These are phyloP conservation scores for Telenomus remus DNA, from an alignment of 1,140 invertebrate genomes.

Conservation along the genomic window DNA sequence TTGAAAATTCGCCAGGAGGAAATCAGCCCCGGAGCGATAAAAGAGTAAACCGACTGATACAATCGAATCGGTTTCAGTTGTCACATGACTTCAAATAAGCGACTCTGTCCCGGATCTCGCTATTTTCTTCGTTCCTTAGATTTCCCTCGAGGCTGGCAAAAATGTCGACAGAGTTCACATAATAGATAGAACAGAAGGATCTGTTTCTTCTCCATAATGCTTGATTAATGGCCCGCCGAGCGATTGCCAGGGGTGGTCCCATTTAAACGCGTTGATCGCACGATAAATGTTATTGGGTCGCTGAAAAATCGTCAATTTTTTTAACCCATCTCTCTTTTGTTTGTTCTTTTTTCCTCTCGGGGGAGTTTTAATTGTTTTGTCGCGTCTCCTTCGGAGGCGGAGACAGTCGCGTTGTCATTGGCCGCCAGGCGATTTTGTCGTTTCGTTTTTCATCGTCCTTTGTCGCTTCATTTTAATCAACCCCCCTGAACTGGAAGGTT, in stretches of 20 bases:
- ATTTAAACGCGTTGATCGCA: slow-evolving; percentile 30
- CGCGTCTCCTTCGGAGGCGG: slow-evolving; percentile 5
- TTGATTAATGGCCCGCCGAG: slow-evolving; percentile 29
- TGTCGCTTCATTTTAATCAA: too few relatives aligned
- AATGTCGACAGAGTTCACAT: slow-evolving; percentile 39
- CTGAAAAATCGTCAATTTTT: slow-evolving; percentile 26
- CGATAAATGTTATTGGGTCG: slow-evolving; percentile 33
- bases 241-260: slow-evolving; percentile 14
- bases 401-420: not conserved
- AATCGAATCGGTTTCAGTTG: slow-evolving; percentile 69
- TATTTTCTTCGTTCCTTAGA: slow-evolving; percentile 49
- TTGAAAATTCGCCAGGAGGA: slow-evolving; percentile 70
- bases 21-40: slow-evolving; percentile 63
- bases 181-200: slow-evolving; percentile 22
- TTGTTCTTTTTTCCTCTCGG: not conserved
- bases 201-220: slow-evolving; percentile 20
- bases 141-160: slow-evolving; percentile 64
- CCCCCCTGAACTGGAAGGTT: too few relatives aligned
- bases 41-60: slow-evolving; percentile 70
- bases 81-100: slow-evolving; percentile 72
- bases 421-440: not conserved
- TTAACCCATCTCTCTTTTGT: not conserved
- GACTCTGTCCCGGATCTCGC: slow-evolving; percentile 19
- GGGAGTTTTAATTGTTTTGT: slow-evolving; percentile 16
- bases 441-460: too few relatives aligned